These are phyloP conservation scores for Thermophis baileyi DNA, from an alignment of 2,113 vertebrate genomes.

Conservation along the genomic window DNA sequence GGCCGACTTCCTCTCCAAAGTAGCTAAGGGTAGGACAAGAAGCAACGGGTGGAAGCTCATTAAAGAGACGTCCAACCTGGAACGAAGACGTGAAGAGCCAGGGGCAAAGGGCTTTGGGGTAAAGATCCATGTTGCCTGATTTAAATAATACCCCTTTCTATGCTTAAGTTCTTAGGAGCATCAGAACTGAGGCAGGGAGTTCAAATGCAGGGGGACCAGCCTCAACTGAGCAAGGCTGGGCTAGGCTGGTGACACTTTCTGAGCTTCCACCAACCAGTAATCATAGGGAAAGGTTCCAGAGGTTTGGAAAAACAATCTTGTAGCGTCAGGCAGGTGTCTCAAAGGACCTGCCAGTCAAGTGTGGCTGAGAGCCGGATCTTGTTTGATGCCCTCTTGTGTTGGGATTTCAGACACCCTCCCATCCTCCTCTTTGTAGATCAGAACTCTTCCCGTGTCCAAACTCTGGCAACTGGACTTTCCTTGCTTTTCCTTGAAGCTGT, in stretches of 20 bases:
- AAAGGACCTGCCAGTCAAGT: too few species aligned
- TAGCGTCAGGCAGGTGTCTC: background rate
- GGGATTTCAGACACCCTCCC: too few species aligned
- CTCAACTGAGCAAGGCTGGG: background rate
- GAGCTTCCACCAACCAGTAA: background rate
- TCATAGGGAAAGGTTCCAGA: background rate
- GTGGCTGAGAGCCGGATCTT: background rate
- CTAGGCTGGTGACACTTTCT: background rate
- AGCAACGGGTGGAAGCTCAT: too few species aligned
- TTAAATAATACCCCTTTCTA: too few species aligned
- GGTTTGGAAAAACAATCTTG: background rate
- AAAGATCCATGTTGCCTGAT: too few species aligned
- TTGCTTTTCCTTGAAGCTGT: background rate
- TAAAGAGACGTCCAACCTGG: too few species aligned
- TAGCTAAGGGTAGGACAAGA: too few species aligned
- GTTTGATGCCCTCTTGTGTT: background rate
- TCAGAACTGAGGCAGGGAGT: background rate
- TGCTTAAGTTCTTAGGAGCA: too few species aligned
- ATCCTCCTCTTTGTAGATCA: background rate
- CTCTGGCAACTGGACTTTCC: background rate
- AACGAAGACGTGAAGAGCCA: too few species aligned
- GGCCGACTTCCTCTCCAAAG: too few species aligned
- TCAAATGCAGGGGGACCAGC: background rate
- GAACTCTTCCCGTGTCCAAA: slow-evolving; percentile 34
- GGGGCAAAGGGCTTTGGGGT: too few species aligned